Evolutionary conservation across 2,797 vertebrate species (phyloP).

Genomic region (Thaleichthys pacificus): DNA sequence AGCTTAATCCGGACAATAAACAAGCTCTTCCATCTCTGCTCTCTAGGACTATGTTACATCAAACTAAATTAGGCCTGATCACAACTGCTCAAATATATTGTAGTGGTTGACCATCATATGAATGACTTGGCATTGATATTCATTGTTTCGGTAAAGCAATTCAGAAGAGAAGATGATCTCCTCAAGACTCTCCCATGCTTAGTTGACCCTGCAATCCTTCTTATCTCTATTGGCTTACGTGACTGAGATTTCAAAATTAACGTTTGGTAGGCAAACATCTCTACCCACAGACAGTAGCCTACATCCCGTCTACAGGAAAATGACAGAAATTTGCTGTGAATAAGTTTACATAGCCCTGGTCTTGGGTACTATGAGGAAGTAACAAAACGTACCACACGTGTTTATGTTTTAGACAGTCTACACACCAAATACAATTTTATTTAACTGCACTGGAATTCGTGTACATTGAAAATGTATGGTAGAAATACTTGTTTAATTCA

Average conservation of each 20-base stretch:
- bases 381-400: neutral
- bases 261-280: constrained; percentile 34
- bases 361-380: neutral
- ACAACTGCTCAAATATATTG: neutral
- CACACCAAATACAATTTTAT: neutral
- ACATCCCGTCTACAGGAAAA: too few species aligned
- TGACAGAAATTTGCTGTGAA: too few species aligned
- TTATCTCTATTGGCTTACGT: constrained; percentile 68
- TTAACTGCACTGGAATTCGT: neutral
- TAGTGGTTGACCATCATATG: too few species aligned
- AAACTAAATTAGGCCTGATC: neutral
- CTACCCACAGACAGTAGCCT: neutral
- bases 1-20: constrained; percentile 13
- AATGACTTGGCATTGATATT: too few species aligned
- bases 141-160: too few species aligned
- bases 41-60: neutral
- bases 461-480: too few species aligned
- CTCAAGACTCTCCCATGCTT: constrained; percentile 19
- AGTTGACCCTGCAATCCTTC: constrained; percentile 59
- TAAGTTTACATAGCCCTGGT: too few species aligned
- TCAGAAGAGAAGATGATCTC: constrained; percentile 21
- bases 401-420: neutral
- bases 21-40: constrained; percentile 15
- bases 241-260: constrained; percentile 38
- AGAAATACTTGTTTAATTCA: too few species aligned